A percentile compares a stretch with the other conserved stretches of the same genome.
phyloP scores from a whole-genome alignment of 2,113 vertebrate genomes.

The Syrrhaptes paradoxus region DNA sequence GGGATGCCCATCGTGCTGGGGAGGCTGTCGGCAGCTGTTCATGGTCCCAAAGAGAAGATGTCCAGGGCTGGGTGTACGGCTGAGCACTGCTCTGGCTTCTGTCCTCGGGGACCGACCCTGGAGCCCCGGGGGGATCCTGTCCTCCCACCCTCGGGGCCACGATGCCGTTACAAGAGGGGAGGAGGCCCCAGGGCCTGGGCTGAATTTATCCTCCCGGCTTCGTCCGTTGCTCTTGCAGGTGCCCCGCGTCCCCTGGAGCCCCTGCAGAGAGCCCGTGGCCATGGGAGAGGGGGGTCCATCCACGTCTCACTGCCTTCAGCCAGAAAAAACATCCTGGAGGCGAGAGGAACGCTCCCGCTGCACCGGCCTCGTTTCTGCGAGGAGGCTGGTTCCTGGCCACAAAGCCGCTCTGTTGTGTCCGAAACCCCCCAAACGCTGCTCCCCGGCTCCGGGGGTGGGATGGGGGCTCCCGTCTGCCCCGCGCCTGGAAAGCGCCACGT shows the following conservation, averaged over 20 bases:
- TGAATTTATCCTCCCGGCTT: background rate
- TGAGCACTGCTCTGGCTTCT: too few species aligned
- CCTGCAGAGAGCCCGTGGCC: fast-evolving
- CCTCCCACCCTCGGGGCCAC: too few species aligned
- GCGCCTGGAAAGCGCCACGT: too few species aligned
- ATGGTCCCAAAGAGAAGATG: fast-evolving
- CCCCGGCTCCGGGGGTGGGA: background rate
- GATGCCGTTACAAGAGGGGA: background rate
- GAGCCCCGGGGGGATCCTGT: fast-evolving
- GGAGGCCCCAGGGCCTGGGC: background rate
- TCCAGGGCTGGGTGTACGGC: background rate
- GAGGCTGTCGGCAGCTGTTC: background rate
- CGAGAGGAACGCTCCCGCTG: background rate
- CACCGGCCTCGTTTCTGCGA: fast-evolving
- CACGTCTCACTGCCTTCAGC: background rate
- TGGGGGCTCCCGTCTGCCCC: background rate
- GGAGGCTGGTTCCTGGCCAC: background rate
- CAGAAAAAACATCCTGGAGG: background rate
- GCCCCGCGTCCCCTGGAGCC: background rate
- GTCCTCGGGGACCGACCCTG: background rate
- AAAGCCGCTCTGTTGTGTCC: background rate
- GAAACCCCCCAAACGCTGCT: background rate
- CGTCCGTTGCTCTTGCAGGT: background rate
- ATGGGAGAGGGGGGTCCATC: background rate
- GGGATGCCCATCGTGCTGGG: fast-evolving